phyloP scores from a whole-genome alignment of 2,113 vertebrate species.

The Colius striatus region DNA sequence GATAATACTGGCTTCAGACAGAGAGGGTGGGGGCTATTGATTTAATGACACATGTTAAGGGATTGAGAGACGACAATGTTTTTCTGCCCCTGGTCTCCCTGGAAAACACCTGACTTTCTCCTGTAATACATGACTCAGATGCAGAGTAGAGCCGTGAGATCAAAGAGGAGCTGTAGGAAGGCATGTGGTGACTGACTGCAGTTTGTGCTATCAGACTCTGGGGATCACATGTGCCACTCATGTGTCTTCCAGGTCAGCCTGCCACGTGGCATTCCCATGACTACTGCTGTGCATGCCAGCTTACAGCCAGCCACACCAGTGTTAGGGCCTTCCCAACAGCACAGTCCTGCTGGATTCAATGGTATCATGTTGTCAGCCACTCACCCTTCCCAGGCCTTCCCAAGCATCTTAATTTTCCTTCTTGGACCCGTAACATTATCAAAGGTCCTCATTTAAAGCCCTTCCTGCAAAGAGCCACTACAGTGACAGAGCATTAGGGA shows the following conservation, averaged over 20 bases:
- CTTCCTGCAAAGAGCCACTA: background rate
- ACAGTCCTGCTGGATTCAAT: background rate
- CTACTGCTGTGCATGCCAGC: background rate
- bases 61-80: background rate
- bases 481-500: background rate
- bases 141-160: background rate
- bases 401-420: background rate
- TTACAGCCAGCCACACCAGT: accelerated
- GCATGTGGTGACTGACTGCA: background rate
- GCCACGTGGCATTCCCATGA: accelerated
- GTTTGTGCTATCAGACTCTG: background rate
- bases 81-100: background rate
- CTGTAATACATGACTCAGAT: background rate
- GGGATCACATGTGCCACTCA: background rate
- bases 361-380: accelerated
- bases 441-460: background rate
- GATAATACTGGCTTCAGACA: accelerated
- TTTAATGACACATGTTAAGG: background rate
- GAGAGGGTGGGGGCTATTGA: background rate
- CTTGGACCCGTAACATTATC: background rate
- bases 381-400: background rate
- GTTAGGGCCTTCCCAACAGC: background rate
- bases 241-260: accelerated
- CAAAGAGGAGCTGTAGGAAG: background rate
- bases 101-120: background rate